Percentiles rank a stretch among this genome's conserved stretches.
Conservation (phyloP, 64 coral and sea anemone species). For the Cladopsammia gracilis region DNA sequence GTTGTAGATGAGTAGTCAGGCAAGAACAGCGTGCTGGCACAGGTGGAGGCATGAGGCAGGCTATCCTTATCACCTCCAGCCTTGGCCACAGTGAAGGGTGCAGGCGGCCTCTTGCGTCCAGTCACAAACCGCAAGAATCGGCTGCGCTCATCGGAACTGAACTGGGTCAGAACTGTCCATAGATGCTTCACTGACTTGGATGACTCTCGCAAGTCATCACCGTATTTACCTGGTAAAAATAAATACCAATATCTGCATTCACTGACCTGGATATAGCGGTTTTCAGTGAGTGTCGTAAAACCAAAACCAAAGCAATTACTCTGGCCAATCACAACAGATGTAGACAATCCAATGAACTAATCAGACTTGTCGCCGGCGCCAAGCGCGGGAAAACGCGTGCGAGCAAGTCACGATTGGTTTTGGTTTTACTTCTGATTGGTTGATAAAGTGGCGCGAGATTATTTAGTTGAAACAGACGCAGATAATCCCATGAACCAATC, state of each 20-base stretch:
- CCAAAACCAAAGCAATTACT: too few relatives aligned
- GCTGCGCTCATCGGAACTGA: constrained; percentile 88
- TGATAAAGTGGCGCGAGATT: too few relatives aligned
- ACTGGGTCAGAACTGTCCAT: constrained; percentile 78
- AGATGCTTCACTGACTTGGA: constrained; percentile 79
- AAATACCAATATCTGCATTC: neutral
- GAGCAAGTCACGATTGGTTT: too few relatives aligned
- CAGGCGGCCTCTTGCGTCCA: constrained; percentile 90
- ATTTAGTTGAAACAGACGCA: too few relatives aligned
- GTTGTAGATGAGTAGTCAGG: constrained; percentile 81
- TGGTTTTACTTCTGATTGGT: too few relatives aligned
- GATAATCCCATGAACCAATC: too few relatives aligned
- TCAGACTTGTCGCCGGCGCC: too few relatives aligned
- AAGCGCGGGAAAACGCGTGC: too few relatives aligned
- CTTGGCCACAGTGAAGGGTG: constrained; percentile 91
- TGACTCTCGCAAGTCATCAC: constrained; percentile 85
- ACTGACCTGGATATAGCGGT: neutral
- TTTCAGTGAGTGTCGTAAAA: neutral
- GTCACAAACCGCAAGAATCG: constrained; percentile 97
- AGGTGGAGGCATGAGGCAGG: constrained; percentile 92
- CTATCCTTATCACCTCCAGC: constrained; percentile 77
- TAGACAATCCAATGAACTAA: too few relatives aligned
- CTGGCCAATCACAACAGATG: too few relatives aligned
- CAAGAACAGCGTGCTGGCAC: constrained; percentile 91
- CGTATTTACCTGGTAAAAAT: constrained; percentile 88